Conservation (phyloP, 2,888 invertebrate species). For the Clusia tigrina region DNA sequence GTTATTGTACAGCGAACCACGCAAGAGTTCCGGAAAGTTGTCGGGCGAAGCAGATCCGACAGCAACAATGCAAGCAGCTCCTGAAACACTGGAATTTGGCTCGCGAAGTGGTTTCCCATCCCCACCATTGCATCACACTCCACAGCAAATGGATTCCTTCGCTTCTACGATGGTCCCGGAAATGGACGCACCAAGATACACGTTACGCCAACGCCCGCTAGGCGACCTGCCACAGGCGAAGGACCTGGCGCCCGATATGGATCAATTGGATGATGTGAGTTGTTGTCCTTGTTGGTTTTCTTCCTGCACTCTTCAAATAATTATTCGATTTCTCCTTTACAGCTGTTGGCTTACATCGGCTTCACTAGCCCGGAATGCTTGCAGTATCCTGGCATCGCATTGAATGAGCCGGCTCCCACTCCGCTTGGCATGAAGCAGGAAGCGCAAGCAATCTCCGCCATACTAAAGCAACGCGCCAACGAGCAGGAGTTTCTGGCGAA, state of each 20-base stretch:
- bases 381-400: constrained; percentile 70
- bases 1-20: constrained; percentile 82
- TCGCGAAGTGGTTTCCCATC: constrained; percentile 30
- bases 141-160: constrained; percentile 52
- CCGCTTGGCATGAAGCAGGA: constrained; percentile 80
- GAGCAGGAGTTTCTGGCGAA: constrained; percentile 77
- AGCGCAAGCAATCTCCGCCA: constrained; percentile 83
- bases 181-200: constrained; percentile 72
- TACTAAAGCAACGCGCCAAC: constrained; percentile 84
- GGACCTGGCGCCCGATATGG: constrained; percentile 85
- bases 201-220: constrained; percentile 76
- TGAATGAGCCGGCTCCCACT: constrained; percentile 82
- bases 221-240: constrained; percentile 81
- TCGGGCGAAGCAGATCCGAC: constrained; percentile 18
- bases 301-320: too few relatives aligned
- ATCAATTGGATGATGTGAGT: constrained; percentile 90
- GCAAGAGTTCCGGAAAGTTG: constrained; percentile 39
- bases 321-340: constrained; percentile 34
- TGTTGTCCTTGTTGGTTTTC: background rate
- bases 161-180: constrained; percentile 62
- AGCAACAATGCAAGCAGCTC: constrained; percentile 21
- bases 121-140: constrained; percentile 30
- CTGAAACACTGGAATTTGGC: constrained; percentile 18
- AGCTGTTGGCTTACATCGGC: constrained; percentile 90
- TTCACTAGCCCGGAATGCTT: constrained; percentile 91